phyloP scores from a whole-genome alignment of 2,113 vertebrate genomes.

The Alligator sinensis region DNA sequence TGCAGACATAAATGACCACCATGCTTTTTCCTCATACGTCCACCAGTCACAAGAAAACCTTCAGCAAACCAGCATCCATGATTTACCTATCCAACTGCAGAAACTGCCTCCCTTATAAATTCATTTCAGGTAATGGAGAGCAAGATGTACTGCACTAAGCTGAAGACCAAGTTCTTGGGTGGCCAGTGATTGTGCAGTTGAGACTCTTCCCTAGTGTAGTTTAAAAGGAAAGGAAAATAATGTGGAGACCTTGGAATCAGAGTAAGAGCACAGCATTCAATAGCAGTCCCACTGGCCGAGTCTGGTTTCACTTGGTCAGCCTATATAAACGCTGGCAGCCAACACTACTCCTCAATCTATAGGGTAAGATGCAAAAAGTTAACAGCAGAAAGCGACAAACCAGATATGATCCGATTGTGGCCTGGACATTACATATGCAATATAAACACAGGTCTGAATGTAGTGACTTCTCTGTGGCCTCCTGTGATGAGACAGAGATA shows the following conservation, averaged over 20 bases:
- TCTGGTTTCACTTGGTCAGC: background rate
- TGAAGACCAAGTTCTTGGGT: background rate
- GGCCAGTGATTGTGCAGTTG: background rate
- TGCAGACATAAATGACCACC: background rate
- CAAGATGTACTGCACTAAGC: background rate
- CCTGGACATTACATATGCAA: background rate
- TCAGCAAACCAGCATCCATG: background rate
- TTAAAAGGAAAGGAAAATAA: constrained; percentile 23
- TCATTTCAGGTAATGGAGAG: background rate
- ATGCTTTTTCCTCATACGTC: background rate
- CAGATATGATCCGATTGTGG: background rate
- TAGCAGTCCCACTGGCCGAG: background rate
- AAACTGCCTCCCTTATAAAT: background rate
- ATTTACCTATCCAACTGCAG: background rate
- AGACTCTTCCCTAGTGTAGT: background rate
- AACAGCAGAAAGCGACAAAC: background rate
- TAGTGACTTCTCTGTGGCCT: no score
- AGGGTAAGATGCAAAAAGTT: background rate
- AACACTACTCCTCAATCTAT: background rate
- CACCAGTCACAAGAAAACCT: background rate
- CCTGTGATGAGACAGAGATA: background rate
- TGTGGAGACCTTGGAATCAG: background rate
- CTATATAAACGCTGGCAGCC: background rate
- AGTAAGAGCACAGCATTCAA: background rate
- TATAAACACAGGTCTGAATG: background rate